phyloP scores from a whole-genome alignment of 2,888 invertebrate genomes.

The Eubasilissa splendida region DNA sequence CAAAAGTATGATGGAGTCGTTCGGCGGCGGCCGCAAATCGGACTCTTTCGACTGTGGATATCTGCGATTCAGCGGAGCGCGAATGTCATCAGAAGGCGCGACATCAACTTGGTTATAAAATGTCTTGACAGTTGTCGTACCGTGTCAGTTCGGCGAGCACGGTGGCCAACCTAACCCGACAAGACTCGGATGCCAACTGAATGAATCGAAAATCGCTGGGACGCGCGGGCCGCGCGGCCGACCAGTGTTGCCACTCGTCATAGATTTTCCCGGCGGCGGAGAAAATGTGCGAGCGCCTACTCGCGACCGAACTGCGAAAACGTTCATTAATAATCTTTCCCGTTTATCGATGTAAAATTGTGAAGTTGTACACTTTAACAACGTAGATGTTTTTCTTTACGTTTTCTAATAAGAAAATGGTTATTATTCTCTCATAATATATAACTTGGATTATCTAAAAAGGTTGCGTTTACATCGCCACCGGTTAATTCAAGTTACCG shows the following conservation, averaged over 20 bases:
- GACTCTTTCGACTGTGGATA: background rate
- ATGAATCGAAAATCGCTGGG: conserved; percentile 43
- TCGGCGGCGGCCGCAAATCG: background rate
- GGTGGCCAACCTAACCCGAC: conserved; percentile 49
- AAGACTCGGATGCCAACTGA: conserved; percentile 51
- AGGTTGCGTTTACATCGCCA: too few relatives aligned
- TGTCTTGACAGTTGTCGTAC: conserved; percentile 47
- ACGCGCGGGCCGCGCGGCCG: conserved; percentile 10
- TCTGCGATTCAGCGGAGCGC: background rate
- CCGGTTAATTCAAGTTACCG: too few relatives aligned
- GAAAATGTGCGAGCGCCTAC: conserved; percentile 18
- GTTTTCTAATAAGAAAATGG: too few relatives aligned
- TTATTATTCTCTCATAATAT: too few relatives aligned
- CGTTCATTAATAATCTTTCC: too few relatives aligned
- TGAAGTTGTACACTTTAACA: background rate
- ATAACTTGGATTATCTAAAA: too few relatives aligned
- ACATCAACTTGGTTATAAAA: conserved; percentile 10
- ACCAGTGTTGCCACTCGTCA: conserved; percentile 40
- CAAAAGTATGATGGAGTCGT: background rate
- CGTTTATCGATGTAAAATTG: background rate
- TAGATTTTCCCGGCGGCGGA: conserved; percentile 32
- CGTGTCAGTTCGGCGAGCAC: conserved; percentile 48
- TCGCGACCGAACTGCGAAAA: background rate
- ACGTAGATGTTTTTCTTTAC: background rate
- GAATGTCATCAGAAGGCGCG: conserved; percentile 31